A percentile compares a stretch with the other conserved stretches of the same genome.
Conservation (phyloP, 2,113 vertebrate genomes). For the Apteryx mantelli region DNA sequence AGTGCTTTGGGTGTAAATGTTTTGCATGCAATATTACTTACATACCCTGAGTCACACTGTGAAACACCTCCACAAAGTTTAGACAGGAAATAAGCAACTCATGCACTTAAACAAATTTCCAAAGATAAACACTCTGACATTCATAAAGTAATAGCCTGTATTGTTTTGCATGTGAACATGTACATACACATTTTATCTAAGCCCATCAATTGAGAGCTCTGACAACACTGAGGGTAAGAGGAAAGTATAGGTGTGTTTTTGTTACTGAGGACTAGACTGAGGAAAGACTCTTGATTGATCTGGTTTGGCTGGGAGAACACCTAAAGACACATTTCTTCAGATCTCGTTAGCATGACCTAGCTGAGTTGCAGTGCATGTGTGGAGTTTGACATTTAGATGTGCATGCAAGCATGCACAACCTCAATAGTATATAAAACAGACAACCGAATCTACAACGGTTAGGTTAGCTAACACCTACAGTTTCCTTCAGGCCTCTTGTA, state of each 20-base stretch:
- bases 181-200: neutral
- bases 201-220: neutral
- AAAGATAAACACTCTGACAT: neutral
- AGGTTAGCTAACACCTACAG: neutral
- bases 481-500: neutral
- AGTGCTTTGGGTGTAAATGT: neutral
- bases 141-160: neutral
- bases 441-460: neutral
- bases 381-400: neutral
- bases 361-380: neutral
- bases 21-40: neutral
- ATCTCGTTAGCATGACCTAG: neutral
- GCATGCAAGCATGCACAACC: neutral
- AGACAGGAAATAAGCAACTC: neutral
- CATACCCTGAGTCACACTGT: neutral
- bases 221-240: neutral
- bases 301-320: slow-evolving; percentile 6
- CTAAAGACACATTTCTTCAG: neutral
- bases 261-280: neutral
- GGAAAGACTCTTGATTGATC: neutral
- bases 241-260: neutral
- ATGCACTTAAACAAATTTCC: neutral
- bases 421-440: neutral
- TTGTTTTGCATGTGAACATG: neutral
- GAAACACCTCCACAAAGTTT: neutral